Evolutionary conservation across 2,113 vertebrate genomes (phyloP).

Genomic region (Emydura subglobosa): DNA sequence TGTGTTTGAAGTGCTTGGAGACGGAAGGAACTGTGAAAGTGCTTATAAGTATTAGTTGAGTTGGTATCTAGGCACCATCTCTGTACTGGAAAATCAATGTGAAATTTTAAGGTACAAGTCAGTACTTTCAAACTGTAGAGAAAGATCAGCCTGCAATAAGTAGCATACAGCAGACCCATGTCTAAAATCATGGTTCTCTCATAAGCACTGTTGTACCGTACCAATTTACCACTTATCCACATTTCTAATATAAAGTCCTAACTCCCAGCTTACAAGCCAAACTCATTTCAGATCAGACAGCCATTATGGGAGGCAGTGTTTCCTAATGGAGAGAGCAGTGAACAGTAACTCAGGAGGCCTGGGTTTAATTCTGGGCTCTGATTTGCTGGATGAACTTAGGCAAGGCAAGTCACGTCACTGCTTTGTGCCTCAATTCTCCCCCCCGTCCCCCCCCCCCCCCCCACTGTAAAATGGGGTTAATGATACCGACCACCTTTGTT

Average conservation of each 20-base stretch:
- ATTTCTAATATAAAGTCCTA: not conserved
- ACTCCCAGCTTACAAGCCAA: not conserved
- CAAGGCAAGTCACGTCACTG: too few species aligned
- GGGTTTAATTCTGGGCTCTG: too few species aligned
- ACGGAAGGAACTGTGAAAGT: not conserved
- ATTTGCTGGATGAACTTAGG: too few species aligned
- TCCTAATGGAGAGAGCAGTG: too few species aligned
- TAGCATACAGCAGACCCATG: not conserved
- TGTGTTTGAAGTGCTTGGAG: not conserved
- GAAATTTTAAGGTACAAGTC: not conserved
- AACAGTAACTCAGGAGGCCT: too few species aligned
- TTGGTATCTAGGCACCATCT: not conserved
- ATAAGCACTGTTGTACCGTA: not conserved
- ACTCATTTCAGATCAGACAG: not conserved
- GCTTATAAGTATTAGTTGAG: conserved; percentile 13
- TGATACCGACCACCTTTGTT: too few species aligned
- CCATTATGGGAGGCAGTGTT: not conserved
- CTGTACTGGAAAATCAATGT: not conserved
- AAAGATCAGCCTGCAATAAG: not conserved
- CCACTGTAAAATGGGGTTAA: too few species aligned
- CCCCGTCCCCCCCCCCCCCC: too few species aligned
- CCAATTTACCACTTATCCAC: not conserved
- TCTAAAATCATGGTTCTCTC: not conserved
- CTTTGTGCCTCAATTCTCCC: too few species aligned
- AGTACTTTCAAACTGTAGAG: not conserved